These are phyloP conservation scores for Leptobrachium ailaonicum DNA, from an alignment of 2,113 vertebrate genomes.

Conservation along the genomic window DNA sequence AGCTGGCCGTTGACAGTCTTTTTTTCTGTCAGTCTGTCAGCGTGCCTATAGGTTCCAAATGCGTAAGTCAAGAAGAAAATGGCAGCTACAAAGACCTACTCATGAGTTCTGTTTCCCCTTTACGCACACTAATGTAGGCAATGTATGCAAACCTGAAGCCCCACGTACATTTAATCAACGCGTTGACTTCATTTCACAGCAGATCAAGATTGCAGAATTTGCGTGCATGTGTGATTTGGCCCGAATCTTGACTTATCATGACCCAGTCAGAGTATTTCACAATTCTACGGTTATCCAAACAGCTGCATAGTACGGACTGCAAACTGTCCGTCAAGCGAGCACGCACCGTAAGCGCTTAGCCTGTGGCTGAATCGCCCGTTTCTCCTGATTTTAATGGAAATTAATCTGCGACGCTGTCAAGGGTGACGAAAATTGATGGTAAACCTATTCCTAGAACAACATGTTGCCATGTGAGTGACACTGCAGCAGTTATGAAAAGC, in stretches of 20 bases:
- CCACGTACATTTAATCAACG: too few species aligned
- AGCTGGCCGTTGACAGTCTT: too few species aligned
- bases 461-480: conserved; percentile 17
- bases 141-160: too few species aligned
- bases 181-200: too few species aligned
- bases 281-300: not conserved
- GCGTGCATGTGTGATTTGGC: not conserved
- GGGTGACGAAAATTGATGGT: conserved; percentile 35
- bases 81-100: too few species aligned
- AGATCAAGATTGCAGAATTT: not conserved
- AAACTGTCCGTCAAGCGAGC: not conserved
- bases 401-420: conserved; percentile 23
- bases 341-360: conserved; percentile 1
- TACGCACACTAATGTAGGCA: too few species aligned
- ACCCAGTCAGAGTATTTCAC: not conserved
- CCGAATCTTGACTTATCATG: not conserved
- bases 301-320: not conserved
- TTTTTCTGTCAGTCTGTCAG: too few species aligned
- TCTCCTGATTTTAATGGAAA: conserved; percentile 17
- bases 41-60: too few species aligned
- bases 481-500: conserved; percentile 23
- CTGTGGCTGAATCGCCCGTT: conserved; percentile 10
- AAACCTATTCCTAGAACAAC: conserved; percentile 31
- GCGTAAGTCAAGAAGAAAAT: too few species aligned
- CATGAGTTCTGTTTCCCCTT: too few species aligned